phyloP scores from a whole-genome alignment of 2,888 invertebrate species.

The Iselma pallidipennis region DNA sequence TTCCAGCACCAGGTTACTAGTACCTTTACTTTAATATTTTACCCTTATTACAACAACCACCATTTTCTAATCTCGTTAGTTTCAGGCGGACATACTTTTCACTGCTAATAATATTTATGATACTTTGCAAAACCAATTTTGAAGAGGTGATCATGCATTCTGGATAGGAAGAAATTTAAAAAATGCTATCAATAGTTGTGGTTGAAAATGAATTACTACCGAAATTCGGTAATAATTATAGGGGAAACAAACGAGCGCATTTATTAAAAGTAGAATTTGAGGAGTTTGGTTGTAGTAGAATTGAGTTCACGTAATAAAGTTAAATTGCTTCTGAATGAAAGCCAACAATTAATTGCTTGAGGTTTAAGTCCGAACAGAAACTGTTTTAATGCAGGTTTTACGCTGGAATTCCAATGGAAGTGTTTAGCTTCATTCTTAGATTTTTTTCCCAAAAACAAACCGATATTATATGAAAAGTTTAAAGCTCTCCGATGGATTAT shows the following conservation, averaged over 20 bases:
- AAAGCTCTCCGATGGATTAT: too few relatives aligned
- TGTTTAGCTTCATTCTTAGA: neutral
- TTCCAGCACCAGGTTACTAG: neutral
- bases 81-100: neutral
- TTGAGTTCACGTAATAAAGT: neutral
- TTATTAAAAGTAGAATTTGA: neutral
- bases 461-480: too few relatives aligned
- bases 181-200: too few relatives aligned
- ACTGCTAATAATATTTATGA: neutral
- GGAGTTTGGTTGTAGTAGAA: neutral
- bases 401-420: neutral
- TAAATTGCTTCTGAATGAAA: neutral
- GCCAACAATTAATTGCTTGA: constrained; percentile 2
- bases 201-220: neutral
- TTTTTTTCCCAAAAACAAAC: too few relatives aligned
- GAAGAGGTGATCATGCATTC: too few relatives aligned
- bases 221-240: neutral
- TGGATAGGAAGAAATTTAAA: too few relatives aligned
- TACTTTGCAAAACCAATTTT: too few relatives aligned
- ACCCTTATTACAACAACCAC: neutral
- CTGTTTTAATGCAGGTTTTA: neutral
- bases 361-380: neutral
- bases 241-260: neutral
- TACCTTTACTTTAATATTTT: neutral
- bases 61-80: neutral